Conservation (phyloP, 2,113 vertebrate species). For the Ceyx cyanopectus region DNA sequence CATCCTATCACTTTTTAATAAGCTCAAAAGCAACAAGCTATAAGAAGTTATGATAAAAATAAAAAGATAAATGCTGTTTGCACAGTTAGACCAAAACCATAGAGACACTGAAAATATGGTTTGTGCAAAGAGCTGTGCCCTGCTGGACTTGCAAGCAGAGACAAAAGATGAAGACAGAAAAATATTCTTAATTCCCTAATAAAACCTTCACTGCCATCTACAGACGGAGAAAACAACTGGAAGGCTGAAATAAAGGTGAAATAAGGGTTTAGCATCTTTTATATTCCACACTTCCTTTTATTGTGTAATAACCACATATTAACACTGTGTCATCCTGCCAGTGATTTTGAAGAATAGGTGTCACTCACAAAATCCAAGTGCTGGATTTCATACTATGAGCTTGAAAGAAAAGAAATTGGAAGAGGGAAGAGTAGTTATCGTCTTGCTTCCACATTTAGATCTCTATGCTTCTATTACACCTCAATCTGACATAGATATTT, state of each 20-base stretch:
- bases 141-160: background rate
- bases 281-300: background rate
- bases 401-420: background rate
- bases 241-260: background rate
- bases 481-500: background rate
- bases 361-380: background rate
- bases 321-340: background rate
- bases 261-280: background rate
- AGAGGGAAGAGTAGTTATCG: background rate
- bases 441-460: background rate
- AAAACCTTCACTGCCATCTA: background rate
- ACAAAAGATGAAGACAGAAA: background rate
- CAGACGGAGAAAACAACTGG: background rate
- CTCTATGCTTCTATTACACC: background rate
- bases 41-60: background rate
- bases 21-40: background rate
- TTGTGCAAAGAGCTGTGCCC: background rate
- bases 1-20: background rate
- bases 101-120: background rate
- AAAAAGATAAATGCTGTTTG: background rate
- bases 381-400: background rate
- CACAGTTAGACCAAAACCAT: background rate
- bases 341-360: background rate
- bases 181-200: background rate
- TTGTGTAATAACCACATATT: background rate